These are phyloP conservation scores for Sphaerodactylus townsendi DNA, from an alignment of 2,113 vertebrate genomes.

Conservation along the genomic window DNA sequence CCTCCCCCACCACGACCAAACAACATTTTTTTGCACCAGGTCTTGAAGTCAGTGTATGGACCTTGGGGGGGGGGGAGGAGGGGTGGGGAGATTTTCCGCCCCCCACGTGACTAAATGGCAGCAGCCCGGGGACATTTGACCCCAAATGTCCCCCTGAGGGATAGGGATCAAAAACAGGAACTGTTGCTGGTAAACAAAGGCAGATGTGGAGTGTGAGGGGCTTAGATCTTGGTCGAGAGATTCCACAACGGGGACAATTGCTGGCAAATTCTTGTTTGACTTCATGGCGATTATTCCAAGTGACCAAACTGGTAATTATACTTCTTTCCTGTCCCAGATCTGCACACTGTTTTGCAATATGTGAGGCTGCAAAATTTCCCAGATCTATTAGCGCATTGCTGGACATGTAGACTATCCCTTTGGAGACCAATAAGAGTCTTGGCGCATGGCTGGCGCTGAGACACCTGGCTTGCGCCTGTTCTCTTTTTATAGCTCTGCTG, in stretches of 20 bases:
- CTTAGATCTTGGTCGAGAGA: not conserved
- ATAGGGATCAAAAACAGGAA: too few species aligned
- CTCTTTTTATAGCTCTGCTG: not conserved
- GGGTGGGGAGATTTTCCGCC: too few species aligned
- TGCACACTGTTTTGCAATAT: conserved; percentile 10
- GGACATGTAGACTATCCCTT: conserved; percentile 13
- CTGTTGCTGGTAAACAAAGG: too few species aligned
- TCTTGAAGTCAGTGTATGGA: too few species aligned
- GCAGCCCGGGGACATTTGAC: too few species aligned
- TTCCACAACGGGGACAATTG: not conserved
- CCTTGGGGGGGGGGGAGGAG: too few species aligned
- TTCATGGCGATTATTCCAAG: not conserved
- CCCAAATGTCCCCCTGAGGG: too few species aligned
- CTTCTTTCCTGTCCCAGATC: not conserved
- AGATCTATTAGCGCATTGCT: conserved; percentile 13
- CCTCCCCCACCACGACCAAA: too few species aligned
- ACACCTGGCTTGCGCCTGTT: not conserved
- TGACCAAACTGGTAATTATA: not conserved
- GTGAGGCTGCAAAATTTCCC: not conserved
- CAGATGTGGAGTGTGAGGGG: too few species aligned
- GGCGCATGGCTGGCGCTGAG: rapidly evolving
- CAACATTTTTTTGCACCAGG: too few species aligned
- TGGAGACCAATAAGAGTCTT: not conserved
- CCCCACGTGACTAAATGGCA: too few species aligned
- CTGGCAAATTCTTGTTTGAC: not conserved